These are phyloP conservation scores for Globicephala melas DNA, from an alignment of 2,113 vertebrate genomes.

Conservation along the genomic window DNA sequence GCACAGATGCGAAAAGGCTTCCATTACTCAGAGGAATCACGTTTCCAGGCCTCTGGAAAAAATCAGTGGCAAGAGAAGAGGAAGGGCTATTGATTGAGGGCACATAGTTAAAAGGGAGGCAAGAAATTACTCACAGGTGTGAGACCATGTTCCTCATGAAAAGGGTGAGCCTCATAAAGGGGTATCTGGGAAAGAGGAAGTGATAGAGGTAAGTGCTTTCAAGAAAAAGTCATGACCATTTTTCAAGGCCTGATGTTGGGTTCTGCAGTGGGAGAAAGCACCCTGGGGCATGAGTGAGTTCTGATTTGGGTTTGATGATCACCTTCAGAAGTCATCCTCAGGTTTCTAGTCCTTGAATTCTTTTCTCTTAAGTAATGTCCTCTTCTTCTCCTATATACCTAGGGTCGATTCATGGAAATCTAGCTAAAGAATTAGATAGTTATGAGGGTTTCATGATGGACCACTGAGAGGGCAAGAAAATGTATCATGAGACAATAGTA, in stretches of 20 bases:
- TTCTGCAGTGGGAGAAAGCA: neutral
- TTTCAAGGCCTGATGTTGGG: neutral
- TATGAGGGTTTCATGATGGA: neutral
- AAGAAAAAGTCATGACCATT: neutral
- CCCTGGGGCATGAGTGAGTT: neutral
- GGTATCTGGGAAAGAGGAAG: neutral
- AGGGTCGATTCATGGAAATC: neutral
- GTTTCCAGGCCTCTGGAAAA: neutral
- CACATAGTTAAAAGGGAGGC: neutral
- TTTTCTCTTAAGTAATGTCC: neutral
- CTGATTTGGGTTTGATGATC: neutral
- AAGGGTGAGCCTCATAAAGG: neutral
- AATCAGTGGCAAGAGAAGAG: neutral
- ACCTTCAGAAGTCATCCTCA: neutral
- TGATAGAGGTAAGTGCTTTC: neutral
- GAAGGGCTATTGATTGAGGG: neutral
- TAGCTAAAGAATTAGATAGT: neutral
- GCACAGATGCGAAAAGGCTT: neutral
- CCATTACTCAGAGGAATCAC: neutral
- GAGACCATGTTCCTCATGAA: neutral
- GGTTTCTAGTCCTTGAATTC: neutral
- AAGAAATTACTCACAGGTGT: neutral
- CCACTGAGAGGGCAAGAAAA: neutral
- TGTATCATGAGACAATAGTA: neutral
- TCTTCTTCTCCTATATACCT: neutral